phyloP scores from a whole-genome alignment of 1,140 invertebrate species.

The Phymorhynchus buccinoides region DNA sequence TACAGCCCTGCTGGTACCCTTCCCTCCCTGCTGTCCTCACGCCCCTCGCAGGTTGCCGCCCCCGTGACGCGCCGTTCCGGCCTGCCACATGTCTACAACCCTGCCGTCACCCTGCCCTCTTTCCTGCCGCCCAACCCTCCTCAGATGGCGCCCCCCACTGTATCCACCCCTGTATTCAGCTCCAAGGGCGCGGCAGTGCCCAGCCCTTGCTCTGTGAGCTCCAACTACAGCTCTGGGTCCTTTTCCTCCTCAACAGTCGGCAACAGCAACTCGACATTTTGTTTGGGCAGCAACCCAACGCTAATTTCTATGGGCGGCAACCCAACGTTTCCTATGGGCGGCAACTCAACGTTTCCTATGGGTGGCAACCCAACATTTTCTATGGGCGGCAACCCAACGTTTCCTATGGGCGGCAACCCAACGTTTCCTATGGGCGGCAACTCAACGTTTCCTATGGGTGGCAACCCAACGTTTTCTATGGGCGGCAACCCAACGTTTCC shows the following conservation, averaged over 20 bases:
- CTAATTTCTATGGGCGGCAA: background rate
- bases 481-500: background rate
- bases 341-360: too few species aligned
- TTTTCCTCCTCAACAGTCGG: background rate
- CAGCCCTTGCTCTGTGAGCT: background rate
- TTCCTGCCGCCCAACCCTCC: constrained; percentile 21
- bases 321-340: too few species aligned
- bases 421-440: too few species aligned
- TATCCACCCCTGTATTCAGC: background rate
- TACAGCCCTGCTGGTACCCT: too few species aligned
- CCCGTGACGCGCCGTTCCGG: too few species aligned
- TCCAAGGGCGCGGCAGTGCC: constrained; percentile 1
- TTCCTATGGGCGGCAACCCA: too few species aligned
- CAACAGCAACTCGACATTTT: background rate
- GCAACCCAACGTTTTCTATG: too few species aligned
- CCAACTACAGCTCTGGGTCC: background rate
- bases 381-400: too few species aligned
- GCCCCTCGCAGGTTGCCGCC: too few species aligned
- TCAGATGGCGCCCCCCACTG: constrained; percentile 23
- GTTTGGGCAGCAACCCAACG: background rate
- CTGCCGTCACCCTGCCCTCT: background rate
- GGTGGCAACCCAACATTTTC: too few species aligned
- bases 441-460: too few species aligned
- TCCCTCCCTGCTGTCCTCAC: too few species aligned
- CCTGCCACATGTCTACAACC: background rate